Base-by-base conservation (phyloP, 2,797 vertebrate species). In the Danionella dracula region DNA sequence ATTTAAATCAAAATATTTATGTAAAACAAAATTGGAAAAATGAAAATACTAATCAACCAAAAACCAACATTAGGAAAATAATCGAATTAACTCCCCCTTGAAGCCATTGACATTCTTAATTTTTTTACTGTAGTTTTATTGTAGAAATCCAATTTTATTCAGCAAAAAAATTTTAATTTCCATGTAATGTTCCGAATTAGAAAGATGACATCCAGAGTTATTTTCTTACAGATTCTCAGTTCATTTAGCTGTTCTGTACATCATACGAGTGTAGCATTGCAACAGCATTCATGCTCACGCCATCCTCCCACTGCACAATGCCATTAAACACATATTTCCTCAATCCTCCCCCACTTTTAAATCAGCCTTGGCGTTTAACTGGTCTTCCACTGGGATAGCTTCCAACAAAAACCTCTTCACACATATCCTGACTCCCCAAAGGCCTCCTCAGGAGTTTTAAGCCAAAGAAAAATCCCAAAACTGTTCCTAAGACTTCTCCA, bases 331-430 rank as follows among this genome's bases (percentile, higher is more conserved):
- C 38, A 11, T 71, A 61, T 82, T 84, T 82, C 82, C 79, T 73
- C 79, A 74, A 81, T 84, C 80, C 76, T 73, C 15, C 31, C 15
- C 19, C 37, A 8, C 77, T 82, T 72, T 75, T 37, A 19, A 56
- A 32, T 38, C 34, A 15, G 32, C 4, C 7, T 19, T 55, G 40
- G 49, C 16, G 37, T 27, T 61, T 42, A 50, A 44, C 69, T 65
- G 63, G 77, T 44, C 27, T 45, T 55, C 66, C 58, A 78, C 84
- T 79, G 76, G 84, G 83, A 84, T 66, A 1, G 42, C 17, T 38
- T 84, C 85, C 82, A 86, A 83, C 51, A 76, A 68, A 83, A 85
- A 83, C 73, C 66, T 56, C 49, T 2, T 11, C 73, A 78, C 78
- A 68, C 63, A 68, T 77, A 78, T 68, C 65, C 76, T 66, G 58